Evolutionary conservation across 1,140 invertebrate species (phyloP).

Genomic region (Drosophila gunungcola): DNA sequence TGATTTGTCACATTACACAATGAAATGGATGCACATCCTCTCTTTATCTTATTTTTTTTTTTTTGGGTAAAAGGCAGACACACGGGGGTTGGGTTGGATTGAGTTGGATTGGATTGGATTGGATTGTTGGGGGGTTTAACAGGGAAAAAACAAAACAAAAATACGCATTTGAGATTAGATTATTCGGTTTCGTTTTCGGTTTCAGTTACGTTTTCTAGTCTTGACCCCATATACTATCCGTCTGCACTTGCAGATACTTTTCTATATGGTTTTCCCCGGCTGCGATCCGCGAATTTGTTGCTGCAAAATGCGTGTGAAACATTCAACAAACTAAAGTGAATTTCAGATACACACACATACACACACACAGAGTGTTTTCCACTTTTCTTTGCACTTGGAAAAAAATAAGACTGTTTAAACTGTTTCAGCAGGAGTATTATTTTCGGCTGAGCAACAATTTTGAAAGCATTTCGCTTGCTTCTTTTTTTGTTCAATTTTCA

Average conservation of each 20-base stretch:
- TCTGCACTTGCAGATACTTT: constrained; percentile 62
- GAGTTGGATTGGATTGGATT: background rate
- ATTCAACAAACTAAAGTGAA: constrained; percentile 53
- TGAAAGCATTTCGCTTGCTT: background rate
- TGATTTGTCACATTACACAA: constrained; percentile 51
- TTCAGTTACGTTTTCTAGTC: constrained; percentile 17
- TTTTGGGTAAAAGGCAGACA: constrained; percentile 17
- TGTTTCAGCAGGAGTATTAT: background rate
- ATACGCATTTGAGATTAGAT: constrained; percentile 14
- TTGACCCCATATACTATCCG: background rate
- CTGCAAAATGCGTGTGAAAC: constrained; percentile 24
- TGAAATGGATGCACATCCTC: constrained; percentile 30
- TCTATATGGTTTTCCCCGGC: constrained; percentile 3
- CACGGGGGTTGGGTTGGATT: constrained; percentile 20
- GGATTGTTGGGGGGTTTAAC: background rate
- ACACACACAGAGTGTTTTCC: constrained; percentile 39
- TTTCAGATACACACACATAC: constrained; percentile 56
- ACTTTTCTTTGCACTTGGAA: constrained; percentile 48
- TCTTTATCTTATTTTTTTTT: background rate
- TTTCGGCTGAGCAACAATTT: constrained; percentile 13
- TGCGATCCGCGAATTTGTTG: constrained; percentile 18
- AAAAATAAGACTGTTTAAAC: constrained; percentile 12
- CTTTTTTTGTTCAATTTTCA: background rate
- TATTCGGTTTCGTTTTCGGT: constrained; percentile 24
- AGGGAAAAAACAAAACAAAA: constrained; percentile 22